Base-by-base conservation (phyloP, 2,888 invertebrate species). In the Synanthedon myopaeformis region DNA sequence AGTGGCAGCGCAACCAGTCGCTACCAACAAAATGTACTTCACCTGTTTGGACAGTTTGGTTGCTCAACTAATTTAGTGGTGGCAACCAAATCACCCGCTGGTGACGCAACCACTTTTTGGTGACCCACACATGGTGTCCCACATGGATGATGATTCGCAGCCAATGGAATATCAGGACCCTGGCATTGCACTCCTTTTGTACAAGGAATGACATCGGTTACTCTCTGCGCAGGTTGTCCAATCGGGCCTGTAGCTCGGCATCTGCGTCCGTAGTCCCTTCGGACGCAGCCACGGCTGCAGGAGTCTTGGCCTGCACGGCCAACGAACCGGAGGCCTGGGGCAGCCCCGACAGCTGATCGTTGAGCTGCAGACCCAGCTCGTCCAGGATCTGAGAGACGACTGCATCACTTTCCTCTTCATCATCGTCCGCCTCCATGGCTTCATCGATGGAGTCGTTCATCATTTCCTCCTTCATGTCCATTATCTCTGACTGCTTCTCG, bases 381-480 rank as follows among this genome's bases (percentile, higher is more conserved):
- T 99, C 99, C 66, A 99, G 87, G 54, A 99, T 98, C 91, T 99
- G 97, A 1, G 94, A 91, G 41, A 99, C 98, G 65, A 98, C 93
- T 52, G 96, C 96, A 84, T 98, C 97, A 72, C 97, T 96, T 87
- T 99, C 99, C 73, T 98, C 98, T 76, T 98, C 98, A 75, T 99
- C 99, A 51, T 93, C 98, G 73, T 98, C 99, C 60, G 96, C 99
- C 67, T 96, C 99, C 94, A 99, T 97, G 1, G 99, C 99, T 87
- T 99, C 99, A 79, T 99, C 99, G 72, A 99, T 99, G 52, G 97
- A 98, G 82, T 99, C 99, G 76, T 96, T 98, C 93, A 99, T 99
- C 91, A 99, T 97, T 85, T 99, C 99, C 79, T 99, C 99, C 77
- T 99, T 99, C 99, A 99, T 99, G 76, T 99, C 99, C 99, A 99